Base-by-base conservation (phyloP, 1,140 invertebrate species). In the Penaeus chinensis region DNA sequence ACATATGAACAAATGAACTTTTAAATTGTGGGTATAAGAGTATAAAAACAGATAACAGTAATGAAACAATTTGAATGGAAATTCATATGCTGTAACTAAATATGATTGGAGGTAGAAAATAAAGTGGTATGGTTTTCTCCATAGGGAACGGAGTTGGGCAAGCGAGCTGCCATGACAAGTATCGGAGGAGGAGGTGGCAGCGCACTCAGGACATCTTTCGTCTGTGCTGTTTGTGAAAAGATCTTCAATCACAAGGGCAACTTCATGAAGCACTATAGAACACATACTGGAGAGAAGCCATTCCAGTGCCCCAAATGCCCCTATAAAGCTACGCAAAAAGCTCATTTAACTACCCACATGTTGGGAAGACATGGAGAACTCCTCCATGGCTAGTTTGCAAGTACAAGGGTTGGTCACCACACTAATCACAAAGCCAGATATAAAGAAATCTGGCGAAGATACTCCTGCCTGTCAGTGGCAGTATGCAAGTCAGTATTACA, bases 171-270 rank as follows among this genome's bases (percentile, higher is more conserved):
- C 80, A 62, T 81, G 85, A 77, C 82, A 32, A 76, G 54, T 54
- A 54, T 61, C 27, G 85, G 85, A 18, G 85, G 65, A 22, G 85
- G 62, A 74, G 85, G 42, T 27, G 78, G 42, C 79, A 76, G 65
- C 85, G 60, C 32, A 24, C 24, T 63, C 79, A 82, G 82, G 66
- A 62, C 79, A 20, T 42, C 78, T 24, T 87, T 87, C 85, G 65
- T 82, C 85, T 87, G 85, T 87, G 54, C 65, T 65, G 69, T 87
- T 82, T 87, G 85, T 65, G 79, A 87, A 61, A 87, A 87, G 80
- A 24, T 60, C 24, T 87, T 87, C 79, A 87, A 87, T 78, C 85
- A 87, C 85, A 87, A 81, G 61, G 85, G 85, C 85, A 87, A 87
- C 85, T 87, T 76, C 85, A 81, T 82, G 85, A 87, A 87, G 80